Percentiles rank a stretch among this genome's conserved stretches.
Conservation (phyloP, 1,140 invertebrate genomes). For the Prorops nasuta region DNA sequence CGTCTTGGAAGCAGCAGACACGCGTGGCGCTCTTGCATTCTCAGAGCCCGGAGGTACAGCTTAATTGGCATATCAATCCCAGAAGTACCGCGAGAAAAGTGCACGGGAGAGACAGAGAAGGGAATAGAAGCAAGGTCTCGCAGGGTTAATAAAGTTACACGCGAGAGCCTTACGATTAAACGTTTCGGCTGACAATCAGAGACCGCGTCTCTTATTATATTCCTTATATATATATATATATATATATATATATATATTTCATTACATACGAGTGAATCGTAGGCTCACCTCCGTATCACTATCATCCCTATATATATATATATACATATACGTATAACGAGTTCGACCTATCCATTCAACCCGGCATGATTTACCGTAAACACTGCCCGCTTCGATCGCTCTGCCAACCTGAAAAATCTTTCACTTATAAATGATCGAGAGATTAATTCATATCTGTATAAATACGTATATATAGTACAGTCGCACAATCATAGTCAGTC, state of each 20-base stretch:
- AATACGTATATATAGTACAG: background rate
- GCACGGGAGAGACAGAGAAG: slow-evolving; percentile 13
- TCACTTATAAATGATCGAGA: background rate
- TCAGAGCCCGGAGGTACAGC: slow-evolving; percentile 26
- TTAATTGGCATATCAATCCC: slow-evolving; percentile 48
- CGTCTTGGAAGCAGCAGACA: slow-evolving; percentile 6
- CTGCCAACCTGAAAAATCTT: too few species aligned
- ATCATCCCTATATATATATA: too few species aligned
- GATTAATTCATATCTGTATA: background rate
- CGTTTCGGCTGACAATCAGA: slow-evolving; percentile 21
- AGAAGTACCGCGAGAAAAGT: slow-evolving; percentile 34
- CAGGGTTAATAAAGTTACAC: slow-evolving; percentile 40
- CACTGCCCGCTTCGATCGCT: too few species aligned
- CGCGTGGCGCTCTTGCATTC: slow-evolving; percentile 13
- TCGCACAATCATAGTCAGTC: too few species aligned
- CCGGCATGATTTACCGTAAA: too few species aligned
- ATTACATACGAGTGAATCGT: too few species aligned
- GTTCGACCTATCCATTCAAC: too few species aligned
- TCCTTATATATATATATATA: too few species aligned
- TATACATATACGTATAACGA: too few species aligned
- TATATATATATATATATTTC: too few species aligned
- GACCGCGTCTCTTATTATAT: too few species aligned
- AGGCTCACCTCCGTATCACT: too few species aligned
- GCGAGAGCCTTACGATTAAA: slow-evolving; percentile 19
- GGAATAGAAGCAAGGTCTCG: slow-evolving; percentile 21